A percentile compares a stretch with the other conserved stretches of the same genome.
These are phyloP conservation scores for Pelodiscus sinensis DNA, from an alignment of 2,113 vertebrate species.

Conservation along the genomic window DNA sequence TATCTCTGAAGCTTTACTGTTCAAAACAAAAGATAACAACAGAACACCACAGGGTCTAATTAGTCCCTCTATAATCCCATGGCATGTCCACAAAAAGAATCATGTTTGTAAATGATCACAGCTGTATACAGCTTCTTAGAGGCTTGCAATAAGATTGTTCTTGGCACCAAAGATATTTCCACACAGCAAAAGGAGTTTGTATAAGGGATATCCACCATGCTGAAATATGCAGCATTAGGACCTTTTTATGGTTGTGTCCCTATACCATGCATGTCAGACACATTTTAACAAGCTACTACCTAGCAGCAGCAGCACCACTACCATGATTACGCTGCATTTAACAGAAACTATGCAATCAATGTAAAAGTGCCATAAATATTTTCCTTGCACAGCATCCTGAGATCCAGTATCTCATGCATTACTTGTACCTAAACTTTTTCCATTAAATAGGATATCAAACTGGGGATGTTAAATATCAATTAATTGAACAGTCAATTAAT, in stretches of 20 bases:
- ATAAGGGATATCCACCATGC: neutral
- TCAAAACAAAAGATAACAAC: constrained; percentile 19
- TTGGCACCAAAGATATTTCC: neutral
- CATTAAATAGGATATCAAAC: neutral
- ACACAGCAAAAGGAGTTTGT: neutral
- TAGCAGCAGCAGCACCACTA: neutral
- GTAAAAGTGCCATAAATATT: neutral
- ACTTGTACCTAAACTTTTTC: neutral
- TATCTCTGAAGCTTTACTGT: neutral
- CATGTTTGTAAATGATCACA: neutral
- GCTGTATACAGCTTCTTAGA: neutral
- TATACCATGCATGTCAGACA: rapidly evolving
- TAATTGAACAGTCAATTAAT: no score
- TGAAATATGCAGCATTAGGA: neutral
- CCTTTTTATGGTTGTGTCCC: neutral
- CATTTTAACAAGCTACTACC: neutral
- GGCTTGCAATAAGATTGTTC: neutral
- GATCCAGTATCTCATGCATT: neutral
- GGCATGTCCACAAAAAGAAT: neutral
- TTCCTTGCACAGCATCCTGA: neutral
- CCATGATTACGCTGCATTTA: neutral
- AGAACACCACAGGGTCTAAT: neutral
- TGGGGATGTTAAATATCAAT: no score
- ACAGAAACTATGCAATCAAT: neutral
- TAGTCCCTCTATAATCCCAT: neutral